Evolutionary conservation across 2,888 invertebrate species (phyloP), one percentile per base, ranked within the genome.

Genomic region (Ectemnius lituratus): DNA sequence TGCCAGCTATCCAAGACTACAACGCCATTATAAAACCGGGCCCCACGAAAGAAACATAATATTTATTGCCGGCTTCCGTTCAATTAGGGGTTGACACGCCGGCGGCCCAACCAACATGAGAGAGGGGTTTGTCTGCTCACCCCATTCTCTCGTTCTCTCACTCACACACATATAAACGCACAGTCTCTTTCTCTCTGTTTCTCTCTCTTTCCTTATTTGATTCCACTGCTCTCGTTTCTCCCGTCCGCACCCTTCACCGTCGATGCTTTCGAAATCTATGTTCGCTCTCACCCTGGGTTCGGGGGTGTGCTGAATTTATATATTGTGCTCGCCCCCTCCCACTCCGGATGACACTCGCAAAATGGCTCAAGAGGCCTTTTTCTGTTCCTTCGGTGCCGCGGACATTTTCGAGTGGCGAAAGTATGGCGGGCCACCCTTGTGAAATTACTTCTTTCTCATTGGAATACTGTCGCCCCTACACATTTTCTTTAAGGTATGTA

Each of bases 11-110:
- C 79, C 70, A 73, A 64, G 67, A 64, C 61, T 62, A 62, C 69
- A 66, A 37, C 72, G 83, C 83, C 77, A 88, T 88, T 88, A 87
- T 88, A 88, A 87, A 89, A 86, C 86, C 86, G 83, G 80, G 85
- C 86, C 74, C 87, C 83, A 80, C 79, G 77, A 86, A 85, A 86
- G 85, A 87, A 88, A 86, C 86, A 84, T 88, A 88, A 90, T 90
- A 90, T 90, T 90, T 90, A 90, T 90, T 88, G 90, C 89, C 84
- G 76, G 88, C 86, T 89, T 90, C 90, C 90, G 90, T 90, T 90
- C 90, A 90, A 90, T 90, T 90, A 90, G 88, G 89, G 89, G 88
- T 85, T 88, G 85, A 83, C 86, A 82, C 80, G 84, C 66, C 66
- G 68, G 45, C 72, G 83, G 81, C 79, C 49, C 68, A 52, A 81